Percentiles rank a stretch among this genome's conserved stretches.
phyloP scores from a whole-genome alignment of 2,113 vertebrate species.

The Hippopotamus amphibius region DNA sequence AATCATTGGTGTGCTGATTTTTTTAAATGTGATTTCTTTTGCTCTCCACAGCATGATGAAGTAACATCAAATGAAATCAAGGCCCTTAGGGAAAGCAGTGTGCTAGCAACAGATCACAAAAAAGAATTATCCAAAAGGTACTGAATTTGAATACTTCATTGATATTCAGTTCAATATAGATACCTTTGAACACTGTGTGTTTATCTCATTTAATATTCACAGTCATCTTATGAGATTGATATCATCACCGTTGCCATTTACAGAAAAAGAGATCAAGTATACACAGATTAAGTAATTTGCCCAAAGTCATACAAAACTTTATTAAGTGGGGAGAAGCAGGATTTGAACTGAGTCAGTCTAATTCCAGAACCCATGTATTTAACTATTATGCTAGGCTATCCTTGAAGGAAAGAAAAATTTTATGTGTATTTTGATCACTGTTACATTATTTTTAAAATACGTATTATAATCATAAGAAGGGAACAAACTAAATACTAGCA shows the following conservation, averaged over 20 bases:
- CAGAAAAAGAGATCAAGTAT: slow-evolving; percentile 19
- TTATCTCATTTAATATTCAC: slow-evolving; percentile 56
- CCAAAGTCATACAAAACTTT: not conserved
- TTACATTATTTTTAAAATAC: not conserved
- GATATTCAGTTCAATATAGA: not conserved
- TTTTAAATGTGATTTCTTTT: not conserved
- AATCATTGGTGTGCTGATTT: slow-evolving; percentile 17
- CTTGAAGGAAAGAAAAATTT: not conserved
- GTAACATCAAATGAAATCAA: not conserved
- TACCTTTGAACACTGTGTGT: not conserved
- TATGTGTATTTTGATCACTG: not conserved
- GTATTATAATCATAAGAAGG: not conserved
- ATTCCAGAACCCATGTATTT: not conserved
- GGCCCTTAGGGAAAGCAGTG: rapidly evolving
- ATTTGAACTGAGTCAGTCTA: not conserved
- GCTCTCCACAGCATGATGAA: slow-evolving; percentile 45
- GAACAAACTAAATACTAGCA: slow-evolving; percentile 9
- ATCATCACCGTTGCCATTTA: slow-evolving; percentile 4
- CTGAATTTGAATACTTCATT: not conserved
- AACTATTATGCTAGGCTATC: not conserved
- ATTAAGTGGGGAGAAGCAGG: not conserved
- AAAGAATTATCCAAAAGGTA: slow-evolving; percentile 80
- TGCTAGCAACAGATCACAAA: not conserved
- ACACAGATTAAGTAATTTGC: slow-evolving; percentile 38
- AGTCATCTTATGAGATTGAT: not conserved